Percentiles rank a stretch among this genome's conserved stretches.
phyloP scores from a whole-genome alignment of 2,888 invertebrate species.

The Lithophane ornitopus region DNA sequence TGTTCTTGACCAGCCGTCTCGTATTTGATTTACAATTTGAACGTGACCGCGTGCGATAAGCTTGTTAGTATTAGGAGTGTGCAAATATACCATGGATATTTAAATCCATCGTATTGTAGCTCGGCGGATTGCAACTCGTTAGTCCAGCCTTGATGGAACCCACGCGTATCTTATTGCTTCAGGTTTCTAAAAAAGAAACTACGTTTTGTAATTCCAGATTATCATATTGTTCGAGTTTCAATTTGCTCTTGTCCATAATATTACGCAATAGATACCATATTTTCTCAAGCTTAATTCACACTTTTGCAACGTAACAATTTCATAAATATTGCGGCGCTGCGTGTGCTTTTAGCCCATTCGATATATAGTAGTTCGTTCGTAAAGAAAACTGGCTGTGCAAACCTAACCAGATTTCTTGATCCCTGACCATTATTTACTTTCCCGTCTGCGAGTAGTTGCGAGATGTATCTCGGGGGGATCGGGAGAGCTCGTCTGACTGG shows the following conservation, averaged over 20 bases:
- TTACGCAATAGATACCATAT: slow-evolving; percentile 35
- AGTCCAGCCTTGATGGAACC: slow-evolving; percentile 68
- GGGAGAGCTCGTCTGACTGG: slow-evolving; percentile 70
- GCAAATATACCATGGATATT: slow-evolving; percentile 36
- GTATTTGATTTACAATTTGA: slow-evolving; percentile 47
- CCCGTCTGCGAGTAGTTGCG: slow-evolving; percentile 58
- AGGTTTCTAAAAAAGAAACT: slow-evolving; percentile 63
- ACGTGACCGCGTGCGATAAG: slow-evolving; percentile 25
- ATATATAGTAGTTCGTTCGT: slow-evolving; percentile 54
- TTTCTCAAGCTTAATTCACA: slow-evolving; percentile 32
- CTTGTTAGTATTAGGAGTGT: slow-evolving; percentile 18
- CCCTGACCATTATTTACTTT: slow-evolving; percentile 69
- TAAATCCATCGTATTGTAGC: slow-evolving; percentile 45
- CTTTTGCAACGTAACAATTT: slow-evolving; percentile 41
- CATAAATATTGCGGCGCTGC: slow-evolving; percentile 32
- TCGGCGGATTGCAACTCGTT: slow-evolving; percentile 47
- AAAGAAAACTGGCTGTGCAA: slow-evolving; percentile 56
- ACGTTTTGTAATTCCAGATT: slow-evolving; percentile 54
- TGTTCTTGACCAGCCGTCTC: slow-evolving; percentile 39
- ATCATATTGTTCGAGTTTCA: slow-evolving; percentile 41
- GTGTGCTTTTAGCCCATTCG: slow-evolving; percentile 47
- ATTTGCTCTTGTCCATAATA: slow-evolving; percentile 29
- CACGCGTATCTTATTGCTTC: slow-evolving; percentile 66
- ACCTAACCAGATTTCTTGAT: slow-evolving; percentile 68
- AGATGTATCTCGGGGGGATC: slow-evolving; percentile 62